Base-by-base conservation (phyloP, 2,888 invertebrate species). In the Unio pictorum region DNA sequence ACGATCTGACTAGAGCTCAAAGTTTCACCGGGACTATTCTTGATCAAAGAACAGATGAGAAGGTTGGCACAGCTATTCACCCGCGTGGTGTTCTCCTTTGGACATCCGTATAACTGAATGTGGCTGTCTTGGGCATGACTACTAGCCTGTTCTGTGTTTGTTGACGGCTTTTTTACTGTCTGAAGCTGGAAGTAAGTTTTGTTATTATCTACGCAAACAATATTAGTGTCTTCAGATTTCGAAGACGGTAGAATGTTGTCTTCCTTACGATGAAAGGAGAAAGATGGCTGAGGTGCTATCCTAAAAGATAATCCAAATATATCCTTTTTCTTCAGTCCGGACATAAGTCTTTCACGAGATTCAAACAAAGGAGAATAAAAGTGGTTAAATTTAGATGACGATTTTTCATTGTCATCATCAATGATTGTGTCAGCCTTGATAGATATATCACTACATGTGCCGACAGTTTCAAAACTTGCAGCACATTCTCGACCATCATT, bases 141-240 rank as follows among this genome's bases (percentile, higher is more conserved):
- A 58, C n/a, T 18, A 23, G 15, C 56, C 28, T 55, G 59, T 45
- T n/a, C 8, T 17, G 26, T 28, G 7, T 60, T 59, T 17, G 28
- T 4, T 20, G 58, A 26, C 23, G 57, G 28, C 28, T 70, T 67
- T 56, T 62, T 77, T 4, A 77, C 77, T 20, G 77, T 77, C 57
- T 77, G 77, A 4, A 77, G 73, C 57, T 77, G 75, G 55, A 75
- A 71, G 59, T 77, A 77, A 3, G 77, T 77, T 67, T 77, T 77
- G n/a, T 73, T 70, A 30, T 75, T 75, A 61, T 75, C 75, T 45
- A 64, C 60, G 64, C 75, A 77, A 17, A 77, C 74, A 34, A 54
- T 55, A 60, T 64, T 34, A 45, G 62, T 28, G 66, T 58, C 17
- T 62, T 61, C 11, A 55, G 64, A 3, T 34, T 63, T 45, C 45